A percentile compares a stretch with the other conserved stretches of the same genome.
These are phyloP conservation scores for Apodemia mormo DNA, from an alignment of 2,888 invertebrate genomes.

Conservation along the genomic window DNA sequence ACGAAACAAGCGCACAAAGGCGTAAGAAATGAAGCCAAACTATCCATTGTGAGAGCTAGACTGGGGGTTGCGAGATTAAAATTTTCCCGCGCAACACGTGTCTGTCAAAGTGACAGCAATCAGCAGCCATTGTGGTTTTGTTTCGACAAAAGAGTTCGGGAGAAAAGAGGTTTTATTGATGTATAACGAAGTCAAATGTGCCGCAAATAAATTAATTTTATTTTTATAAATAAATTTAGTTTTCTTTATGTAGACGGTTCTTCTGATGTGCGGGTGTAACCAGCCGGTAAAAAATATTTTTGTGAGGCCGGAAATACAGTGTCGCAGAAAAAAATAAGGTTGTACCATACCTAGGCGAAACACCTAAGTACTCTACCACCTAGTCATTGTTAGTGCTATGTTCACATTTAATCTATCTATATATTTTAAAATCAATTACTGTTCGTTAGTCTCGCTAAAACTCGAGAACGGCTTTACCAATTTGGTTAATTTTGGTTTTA, in stretches of 20 bases:
- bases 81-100: constrained; percentile 38
- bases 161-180: constrained; percentile 14
- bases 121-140: constrained; percentile 44
- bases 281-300: too few species aligned
- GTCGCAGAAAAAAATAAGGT: too few species aligned
- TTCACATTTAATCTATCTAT: too few species aligned
- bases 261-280: too few species aligned
- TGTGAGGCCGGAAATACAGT: too few species aligned
- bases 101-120: constrained; percentile 43
- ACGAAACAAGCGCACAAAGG: constrained; percentile 3
- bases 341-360: too few species aligned
- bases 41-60: constrained; percentile 5
- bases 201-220: background rate
- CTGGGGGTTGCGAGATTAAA: constrained; percentile 14
- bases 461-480: too few species aligned
- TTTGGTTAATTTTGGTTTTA: too few species aligned
- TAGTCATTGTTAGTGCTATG: too few species aligned
- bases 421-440: too few species aligned
- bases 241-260: background rate
- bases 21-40: constrained; percentile 2
- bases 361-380: too few species aligned
- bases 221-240: background rate
- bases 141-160: constrained; percentile 19
- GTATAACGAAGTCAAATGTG: background rate
- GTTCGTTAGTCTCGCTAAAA: too few species aligned